Evolutionary conservation across 2,797 vertebrate genomes (phyloP), one percentile per base, ranked within the genome.

Genomic region (Eospalax fontanierii): DNA sequence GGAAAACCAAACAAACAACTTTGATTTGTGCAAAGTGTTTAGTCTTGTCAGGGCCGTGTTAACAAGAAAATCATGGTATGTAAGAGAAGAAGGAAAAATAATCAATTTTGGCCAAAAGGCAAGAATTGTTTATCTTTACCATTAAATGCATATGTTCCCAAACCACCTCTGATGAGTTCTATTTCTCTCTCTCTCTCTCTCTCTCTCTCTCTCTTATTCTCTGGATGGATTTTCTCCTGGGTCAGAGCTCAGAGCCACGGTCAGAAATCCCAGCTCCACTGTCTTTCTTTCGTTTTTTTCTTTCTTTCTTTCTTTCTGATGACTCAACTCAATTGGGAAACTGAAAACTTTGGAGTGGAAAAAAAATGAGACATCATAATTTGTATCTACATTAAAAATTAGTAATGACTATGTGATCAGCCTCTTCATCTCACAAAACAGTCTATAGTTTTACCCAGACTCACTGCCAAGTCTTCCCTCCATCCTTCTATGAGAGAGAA

Each of bases 351-450:
- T 71, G 30, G 87, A 61, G 68, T 65, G 16, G 30, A 54, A 65
- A 10, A 90, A 93, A 97, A 90, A 80, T 75, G 85, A 96, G 93
- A 97, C 91, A 68, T 97, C 74, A n/a, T 10, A 2, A 89, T 98
- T 97, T 95, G 90, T 79, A 90, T 94, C 97, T 97, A 89, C 93
- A 96, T 91, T 89, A 95, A 84, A 88, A 93, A 96, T 54, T 94
- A 68, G 93, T 15, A 54, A 71, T 82, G 92, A 63, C 94, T 96
- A 86, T 71, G 89, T 0, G 95, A n/a, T 63, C 89, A 95, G 15
- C n/a, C 95, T 96, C 94, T 28, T 91, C 1, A 0, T 54, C 78
- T 95, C 73, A 95, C 84, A 89, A 0, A 38, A 80, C 76, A 84
- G 83, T 50, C 92, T 89, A 33, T 50, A 50, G 75, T 80, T 81